Base-by-base conservation (phyloP, 2,113 vertebrate genomes). In the Rhinoderma darwinii region DNA sequence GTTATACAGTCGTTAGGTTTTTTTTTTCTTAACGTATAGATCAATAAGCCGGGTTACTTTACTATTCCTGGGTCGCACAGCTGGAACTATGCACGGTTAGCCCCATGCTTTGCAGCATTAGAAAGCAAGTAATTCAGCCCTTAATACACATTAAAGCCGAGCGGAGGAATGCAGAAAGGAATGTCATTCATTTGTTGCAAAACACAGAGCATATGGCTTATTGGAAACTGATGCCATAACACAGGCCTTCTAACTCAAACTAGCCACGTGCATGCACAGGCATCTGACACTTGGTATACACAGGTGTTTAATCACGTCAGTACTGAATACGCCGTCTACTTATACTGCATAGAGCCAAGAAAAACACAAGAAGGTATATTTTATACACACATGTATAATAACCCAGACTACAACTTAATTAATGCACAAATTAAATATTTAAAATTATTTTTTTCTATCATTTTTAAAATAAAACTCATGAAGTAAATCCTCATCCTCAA, bases 191-290 rank as follows among this genome's bases (percentile, higher is more conserved):
- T 85, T 77, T 77, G 56, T 78, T 77, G 66, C 37, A 30, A 85
- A 85, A 85, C 84, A 85, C 84, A 61, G 56, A 85, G 73, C 84
- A 85, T 77, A 77, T 76, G 73, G 73, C 56, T 85, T 59, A 78
- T 77, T 77, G 84, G 74, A 77, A 83, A 63, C 54, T 43, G 74
- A 75, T 85, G 84, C 84, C 73, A 76, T 85, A 85, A 77, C 35
- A 77, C 27, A 77, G 79, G 22, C 22, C 32, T 66, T 37, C 77
- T 59, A 32, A 82, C 66, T 82, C 25, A 82, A 82, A 82, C 66
- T 82, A 85, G 84, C 84, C 84, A 85, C 63, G 84, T 85, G 84
- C 73, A 50, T 37, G 37, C 10, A 30, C 25, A 61, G 14, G 83
- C 37, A 75, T 76, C 35, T 84, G 70, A 75, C 68, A 59, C 25